Evolutionary conservation across 1,140 invertebrate species (phyloP).

Genomic region (Drosophila setifemur): DNA sequence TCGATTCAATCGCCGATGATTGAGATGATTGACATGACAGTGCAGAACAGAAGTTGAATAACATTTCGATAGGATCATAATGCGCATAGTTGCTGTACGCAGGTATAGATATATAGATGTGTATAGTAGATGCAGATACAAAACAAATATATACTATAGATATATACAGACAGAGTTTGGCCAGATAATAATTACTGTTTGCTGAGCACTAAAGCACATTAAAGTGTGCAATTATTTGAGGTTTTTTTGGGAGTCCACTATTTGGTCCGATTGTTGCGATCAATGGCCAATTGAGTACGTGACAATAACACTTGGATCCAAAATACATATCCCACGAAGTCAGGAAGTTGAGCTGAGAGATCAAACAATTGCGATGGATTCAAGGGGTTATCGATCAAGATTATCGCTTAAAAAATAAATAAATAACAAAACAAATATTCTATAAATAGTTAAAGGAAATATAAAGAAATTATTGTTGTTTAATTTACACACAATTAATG

Average conservation of each 20-base stretch:
- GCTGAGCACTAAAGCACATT: conserved; percentile 52
- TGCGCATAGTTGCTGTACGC: conserved; percentile 36
- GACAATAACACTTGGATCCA: conserved; percentile 6
- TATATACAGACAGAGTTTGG: conserved; percentile 6
- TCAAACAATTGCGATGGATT: background rate
- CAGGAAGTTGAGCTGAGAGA: conserved; percentile 21
- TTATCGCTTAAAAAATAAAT: background rate
- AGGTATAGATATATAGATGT: background rate
- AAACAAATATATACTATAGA: conserved; percentile 2
- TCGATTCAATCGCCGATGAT: conserved; percentile 39
- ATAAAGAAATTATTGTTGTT: too few relatives aligned
- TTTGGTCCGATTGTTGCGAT: conserved; percentile 6
- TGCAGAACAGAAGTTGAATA: conserved; percentile 60
- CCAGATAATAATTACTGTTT: conserved; percentile 39
- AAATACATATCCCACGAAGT: background rate
- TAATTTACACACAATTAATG: too few relatives aligned
- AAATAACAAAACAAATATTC: too few relatives aligned
- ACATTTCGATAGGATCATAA: conserved; percentile 48
- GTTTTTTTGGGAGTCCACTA: conserved; percentile 10
- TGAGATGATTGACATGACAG: conserved; percentile 43
- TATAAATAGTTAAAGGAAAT: too few relatives aligned
- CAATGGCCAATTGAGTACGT: conserved; percentile 31
- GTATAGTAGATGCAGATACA: background rate
- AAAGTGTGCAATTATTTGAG: conserved; percentile 69
- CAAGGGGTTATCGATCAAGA: conserved; percentile 30